phyloP scores from a whole-genome alignment of 2,888 invertebrate species.

The Crossocerus cetratus region DNA sequence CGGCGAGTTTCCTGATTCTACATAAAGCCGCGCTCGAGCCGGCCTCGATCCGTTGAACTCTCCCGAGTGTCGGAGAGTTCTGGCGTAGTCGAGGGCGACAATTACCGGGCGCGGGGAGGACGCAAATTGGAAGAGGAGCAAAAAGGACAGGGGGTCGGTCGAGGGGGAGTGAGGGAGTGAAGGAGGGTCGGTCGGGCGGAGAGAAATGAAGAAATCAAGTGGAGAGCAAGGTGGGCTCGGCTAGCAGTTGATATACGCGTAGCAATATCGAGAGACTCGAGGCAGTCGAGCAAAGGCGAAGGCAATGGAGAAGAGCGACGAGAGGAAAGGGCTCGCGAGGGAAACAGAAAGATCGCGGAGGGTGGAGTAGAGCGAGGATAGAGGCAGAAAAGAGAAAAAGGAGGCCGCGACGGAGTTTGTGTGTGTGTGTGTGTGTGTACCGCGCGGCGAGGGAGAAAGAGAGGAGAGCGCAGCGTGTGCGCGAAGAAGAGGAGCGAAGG shows the following conservation, averaged over 20 bases:
- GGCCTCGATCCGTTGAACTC: no score
- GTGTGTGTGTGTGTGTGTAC: conserved; percentile 7
- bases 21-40: no score
- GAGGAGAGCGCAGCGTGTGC: conserved; percentile 8
- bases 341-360: conserved; percentile 21
- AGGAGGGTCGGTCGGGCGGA: neutral
- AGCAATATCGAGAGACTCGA: conserved; percentile 1
- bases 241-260: conserved; percentile 3
- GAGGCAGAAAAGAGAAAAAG: conserved; percentile 3
- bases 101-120: no score
- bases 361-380: conserved; percentile 16
- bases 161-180: no score
- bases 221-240: conserved; percentile 23
- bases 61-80: no score
- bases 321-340: conserved; percentile 22
- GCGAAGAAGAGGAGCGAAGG: conserved; percentile 7
- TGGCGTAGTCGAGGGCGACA: no score
- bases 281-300: neutral
- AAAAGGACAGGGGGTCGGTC: no score
- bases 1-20: no score
- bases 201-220: conserved; percentile 48
- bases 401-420: conserved; percentile 15
- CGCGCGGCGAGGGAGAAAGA: conserved; percentile 16
- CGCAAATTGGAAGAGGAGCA: no score
- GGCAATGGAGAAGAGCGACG: neutral